Percentiles rank a stretch among this genome's conserved stretches.
Evolutionary conservation across 1,140 invertebrate species (phyloP).

Genomic region (Drosophila sechellia): DNA sequence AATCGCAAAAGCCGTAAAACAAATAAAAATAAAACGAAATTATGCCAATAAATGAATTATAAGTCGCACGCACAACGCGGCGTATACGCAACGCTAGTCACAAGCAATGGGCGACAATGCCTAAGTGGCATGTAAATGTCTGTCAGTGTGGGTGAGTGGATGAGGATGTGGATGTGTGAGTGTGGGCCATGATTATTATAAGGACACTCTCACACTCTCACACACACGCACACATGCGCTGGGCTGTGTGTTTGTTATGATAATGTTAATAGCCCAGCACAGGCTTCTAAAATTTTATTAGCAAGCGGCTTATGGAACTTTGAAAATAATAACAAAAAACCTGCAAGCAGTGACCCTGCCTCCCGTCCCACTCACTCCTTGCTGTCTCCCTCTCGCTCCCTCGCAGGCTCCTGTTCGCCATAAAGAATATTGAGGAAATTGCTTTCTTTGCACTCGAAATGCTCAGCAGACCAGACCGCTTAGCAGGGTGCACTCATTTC

Average conservation of each 20-base stretch:
- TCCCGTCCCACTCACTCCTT: not conserved
- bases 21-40: slow-evolving; percentile 82
- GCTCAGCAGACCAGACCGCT: slow-evolving; percentile 45
- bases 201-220: slow-evolving; percentile 44
- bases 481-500: slow-evolving; percentile 71
- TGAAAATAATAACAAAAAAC: slow-evolving; percentile 77
- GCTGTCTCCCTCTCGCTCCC: not conserved
- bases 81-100: slow-evolving; percentile 76
- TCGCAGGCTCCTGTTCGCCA: slow-evolving; percentile 27
- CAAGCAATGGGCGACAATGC: slow-evolving; percentile 60
- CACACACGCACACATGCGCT: slow-evolving; percentile 24
- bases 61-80: slow-evolving; percentile 63
- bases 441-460: slow-evolving; percentile 76
- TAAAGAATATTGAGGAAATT: slow-evolving; percentile 81
- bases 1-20: slow-evolving; percentile 71
- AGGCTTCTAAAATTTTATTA: slow-evolving; percentile 81
- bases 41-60: slow-evolving; percentile 82
- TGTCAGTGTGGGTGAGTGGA: slow-evolving; percentile 10
- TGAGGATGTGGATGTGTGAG: not conserved
- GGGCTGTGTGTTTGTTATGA: slow-evolving; percentile 65
- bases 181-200: slow-evolving; percentile 68
- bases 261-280: slow-evolving; percentile 71
- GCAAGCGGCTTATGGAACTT: slow-evolving; percentile 72
- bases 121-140: slow-evolving; percentile 75
- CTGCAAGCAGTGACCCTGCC: slow-evolving; percentile 18